These are phyloP conservation scores for Porites lutea DNA, from an alignment of 64 coral and sea anemone genomes.

Conservation along the genomic window DNA sequence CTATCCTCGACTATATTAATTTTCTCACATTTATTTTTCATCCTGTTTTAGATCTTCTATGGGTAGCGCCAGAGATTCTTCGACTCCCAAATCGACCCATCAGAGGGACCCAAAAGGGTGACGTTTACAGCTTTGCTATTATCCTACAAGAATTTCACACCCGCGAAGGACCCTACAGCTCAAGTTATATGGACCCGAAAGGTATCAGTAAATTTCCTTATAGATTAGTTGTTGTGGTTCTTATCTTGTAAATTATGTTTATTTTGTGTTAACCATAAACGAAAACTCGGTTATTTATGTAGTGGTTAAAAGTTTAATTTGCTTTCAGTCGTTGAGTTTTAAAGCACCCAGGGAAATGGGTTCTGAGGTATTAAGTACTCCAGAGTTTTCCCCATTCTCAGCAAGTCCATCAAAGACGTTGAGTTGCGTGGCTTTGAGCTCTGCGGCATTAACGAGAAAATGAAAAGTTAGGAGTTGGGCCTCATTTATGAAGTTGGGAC, in stretches of 20 bases:
- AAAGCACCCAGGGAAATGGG: too few relatives aligned
- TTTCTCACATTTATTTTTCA: background rate
- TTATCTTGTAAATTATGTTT: background rate
- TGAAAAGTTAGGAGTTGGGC: too few relatives aligned
- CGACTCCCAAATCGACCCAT: constrained; percentile 61
- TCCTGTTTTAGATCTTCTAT: constrained; percentile 75
- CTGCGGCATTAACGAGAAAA: too few relatives aligned
- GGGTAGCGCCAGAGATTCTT: constrained; percentile 94
- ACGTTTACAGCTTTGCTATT: constrained; percentile 96
- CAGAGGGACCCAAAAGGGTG: constrained; percentile 87
- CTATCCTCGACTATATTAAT: too few relatives aligned
- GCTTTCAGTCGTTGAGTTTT: too few relatives aligned
- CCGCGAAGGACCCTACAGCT: constrained; percentile 90
- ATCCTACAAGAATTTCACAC: constrained; percentile 98
- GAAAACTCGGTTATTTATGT: too few relatives aligned
- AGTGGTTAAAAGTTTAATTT: too few relatives aligned
- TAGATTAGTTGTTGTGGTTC: background rate
- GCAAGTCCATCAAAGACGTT: too few relatives aligned
- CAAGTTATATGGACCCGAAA: constrained; percentile 91
- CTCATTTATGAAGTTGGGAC: too few relatives aligned
- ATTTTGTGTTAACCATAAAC: background rate
- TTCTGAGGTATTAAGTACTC: too few relatives aligned
- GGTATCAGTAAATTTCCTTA: constrained; percentile 22
- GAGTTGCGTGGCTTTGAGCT: too few relatives aligned
- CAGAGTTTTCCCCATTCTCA: too few relatives aligned